Evolutionary conservation across 1,140 invertebrate genomes (phyloP).

Genomic region (Tetraneura akinire): DNA sequence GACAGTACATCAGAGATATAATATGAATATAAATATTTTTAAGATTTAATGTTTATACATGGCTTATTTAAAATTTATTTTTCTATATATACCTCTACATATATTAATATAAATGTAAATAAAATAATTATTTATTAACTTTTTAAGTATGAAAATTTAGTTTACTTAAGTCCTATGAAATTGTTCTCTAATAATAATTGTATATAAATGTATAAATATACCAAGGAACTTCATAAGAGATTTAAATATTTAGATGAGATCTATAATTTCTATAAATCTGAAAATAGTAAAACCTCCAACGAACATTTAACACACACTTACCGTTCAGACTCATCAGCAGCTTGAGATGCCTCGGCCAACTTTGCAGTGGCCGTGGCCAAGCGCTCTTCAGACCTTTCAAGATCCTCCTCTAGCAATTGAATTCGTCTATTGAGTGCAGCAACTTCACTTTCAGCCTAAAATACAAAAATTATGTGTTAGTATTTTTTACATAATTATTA

Average conservation of each 20-base stretch:
- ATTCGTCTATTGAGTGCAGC: conserved; percentile 97
- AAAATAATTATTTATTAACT: too few relatives aligned
- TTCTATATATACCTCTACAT: not conserved
- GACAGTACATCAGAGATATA: not conserved
- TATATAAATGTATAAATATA: too few relatives aligned
- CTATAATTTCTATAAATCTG: not conserved
- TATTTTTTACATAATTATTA: not conserved
- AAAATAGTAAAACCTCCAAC: conserved; percentile 25
- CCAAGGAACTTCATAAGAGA: not conserved
- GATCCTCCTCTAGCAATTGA: conserved; percentile 96
- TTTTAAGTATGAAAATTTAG: too few relatives aligned
- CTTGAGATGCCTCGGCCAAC: conserved; percentile 97
- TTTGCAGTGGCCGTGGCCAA: conserved; percentile 94
- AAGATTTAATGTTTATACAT: not conserved
- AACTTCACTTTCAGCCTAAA: conserved; percentile 96
- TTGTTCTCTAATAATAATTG: too few relatives aligned
- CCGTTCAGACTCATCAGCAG: conserved; percentile 99
- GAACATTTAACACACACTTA: conserved; percentile 63
- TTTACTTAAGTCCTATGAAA: too few relatives aligned
- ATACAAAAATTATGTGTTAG: conserved; percentile 55
- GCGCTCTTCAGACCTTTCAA: conserved; percentile 97
- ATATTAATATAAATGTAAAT: too few relatives aligned
- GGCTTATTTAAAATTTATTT: not conserved
- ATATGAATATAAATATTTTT: not conserved
- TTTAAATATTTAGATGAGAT: conserved; percentile 2